These are phyloP conservation scores for Asteroscopus sphinx DNA, from an alignment of 2,888 invertebrate genomes.

Conservation along the genomic window DNA sequence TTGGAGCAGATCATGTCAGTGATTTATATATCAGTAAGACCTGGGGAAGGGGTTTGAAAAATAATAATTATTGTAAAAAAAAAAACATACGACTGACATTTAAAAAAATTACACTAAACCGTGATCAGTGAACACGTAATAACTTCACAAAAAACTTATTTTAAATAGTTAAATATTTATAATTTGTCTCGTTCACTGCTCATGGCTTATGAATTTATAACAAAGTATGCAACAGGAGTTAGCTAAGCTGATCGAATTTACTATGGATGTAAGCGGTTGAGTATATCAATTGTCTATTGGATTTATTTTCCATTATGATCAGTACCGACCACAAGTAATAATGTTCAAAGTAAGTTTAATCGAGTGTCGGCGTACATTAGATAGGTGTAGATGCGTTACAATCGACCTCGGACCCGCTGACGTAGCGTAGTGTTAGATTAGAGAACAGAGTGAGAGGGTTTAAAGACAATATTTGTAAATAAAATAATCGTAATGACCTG, in stretches of 20 bases:
- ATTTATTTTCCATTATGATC: slow-evolving; percentile 80
- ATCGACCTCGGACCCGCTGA: slow-evolving; percentile 85
- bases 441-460: slow-evolving; percentile 90
- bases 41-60: slow-evolving; percentile 58
- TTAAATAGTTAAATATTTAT: slow-evolving; percentile 61
- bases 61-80: slow-evolving; percentile 62
- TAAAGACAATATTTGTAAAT: slow-evolving; percentile 91
- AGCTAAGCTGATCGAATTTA: slow-evolving; percentile 89
- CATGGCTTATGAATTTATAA: slow-evolving; percentile 68
- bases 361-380: slow-evolving; percentile 78
- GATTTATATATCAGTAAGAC: slow-evolving; percentile 64
- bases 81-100: slow-evolving; percentile 80
- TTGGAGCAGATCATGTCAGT: slow-evolving; percentile 76
- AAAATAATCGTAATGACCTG: slow-evolving; percentile 88
- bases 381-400: slow-evolving; percentile 82
- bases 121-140: slow-evolving; percentile 70
- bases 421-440: slow-evolving; percentile 87
- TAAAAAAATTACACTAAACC: slow-evolving; percentile 70
- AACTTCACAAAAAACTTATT: slow-evolving; percentile 58
- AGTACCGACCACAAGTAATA: slow-evolving; percentile 78
- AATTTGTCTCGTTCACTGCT: slow-evolving; percentile 68
- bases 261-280: slow-evolving; percentile 88
- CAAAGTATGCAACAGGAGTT: slow-evolving; percentile 76
- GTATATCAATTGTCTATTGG: slow-evolving; percentile 80
- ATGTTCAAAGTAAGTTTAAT: slow-evolving; percentile 80